A percentile compares a stretch with the other conserved stretches of the same genome.
Conservation (phyloP, 2,113 vertebrate species). For the Eublepharis macularius region DNA sequence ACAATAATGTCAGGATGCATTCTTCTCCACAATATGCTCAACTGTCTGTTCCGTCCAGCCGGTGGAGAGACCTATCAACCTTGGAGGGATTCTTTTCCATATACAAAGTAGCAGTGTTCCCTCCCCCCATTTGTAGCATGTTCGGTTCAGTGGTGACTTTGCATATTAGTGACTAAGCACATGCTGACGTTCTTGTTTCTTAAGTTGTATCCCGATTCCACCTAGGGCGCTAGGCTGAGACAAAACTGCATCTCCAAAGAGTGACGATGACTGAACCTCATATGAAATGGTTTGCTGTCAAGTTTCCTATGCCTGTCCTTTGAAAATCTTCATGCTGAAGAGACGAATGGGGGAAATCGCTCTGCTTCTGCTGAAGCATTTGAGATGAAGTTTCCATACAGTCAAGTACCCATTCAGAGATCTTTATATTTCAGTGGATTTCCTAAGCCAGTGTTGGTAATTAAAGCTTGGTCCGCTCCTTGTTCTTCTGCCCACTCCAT, state of each 20-base stretch:
- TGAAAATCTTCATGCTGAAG: background rate
- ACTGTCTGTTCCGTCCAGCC: too few species aligned
- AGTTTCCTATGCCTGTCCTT: conserved; percentile 44
- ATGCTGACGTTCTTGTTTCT: conserved; percentile 28
- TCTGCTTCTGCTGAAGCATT: background rate
- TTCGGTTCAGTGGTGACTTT: background rate
- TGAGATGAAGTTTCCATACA: background rate
- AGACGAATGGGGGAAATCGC: background rate
- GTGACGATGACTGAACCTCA: conserved; percentile 54
- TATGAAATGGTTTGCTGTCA: conserved; percentile 51
- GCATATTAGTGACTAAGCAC: background rate
- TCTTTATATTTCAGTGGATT: background rate
- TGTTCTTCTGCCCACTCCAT: background rate
- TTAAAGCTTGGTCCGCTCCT: background rate
- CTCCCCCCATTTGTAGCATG: accelerated
- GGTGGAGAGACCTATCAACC: too few species aligned
- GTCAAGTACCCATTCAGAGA: background rate
- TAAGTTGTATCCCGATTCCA: conserved; percentile 37
- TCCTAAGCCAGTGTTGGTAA: background rate
- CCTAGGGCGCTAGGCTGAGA: conserved; percentile 36
- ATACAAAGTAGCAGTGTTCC: background rate
- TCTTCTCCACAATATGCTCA: too few species aligned
- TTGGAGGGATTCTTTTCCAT: background rate
- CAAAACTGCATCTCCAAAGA: conserved; percentile 48
- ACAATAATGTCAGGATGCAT: too few species aligned